These are phyloP conservation scores for Valencia hispanica DNA, from an alignment of 2,797 vertebrate genomes.

Conservation along the genomic window DNA sequence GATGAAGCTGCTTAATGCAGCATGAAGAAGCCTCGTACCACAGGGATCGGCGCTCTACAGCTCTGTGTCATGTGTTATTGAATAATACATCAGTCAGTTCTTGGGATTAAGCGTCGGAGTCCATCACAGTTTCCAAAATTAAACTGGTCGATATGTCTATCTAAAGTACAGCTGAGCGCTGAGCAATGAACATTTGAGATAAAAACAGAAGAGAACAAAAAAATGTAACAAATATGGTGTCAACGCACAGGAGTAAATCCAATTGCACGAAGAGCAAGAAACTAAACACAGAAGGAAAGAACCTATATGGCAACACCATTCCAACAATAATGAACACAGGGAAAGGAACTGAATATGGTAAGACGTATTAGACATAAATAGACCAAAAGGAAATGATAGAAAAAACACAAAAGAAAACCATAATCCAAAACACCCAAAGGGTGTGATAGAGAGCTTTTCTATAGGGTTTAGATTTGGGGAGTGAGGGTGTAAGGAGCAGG, in stretches of 20 bases:
- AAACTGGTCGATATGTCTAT: not conserved
- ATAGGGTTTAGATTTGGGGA: too few relatives aligned
- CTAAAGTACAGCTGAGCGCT: not conserved
- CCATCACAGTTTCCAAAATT: not conserved
- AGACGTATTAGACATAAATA: too few relatives aligned
- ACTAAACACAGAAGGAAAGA: not conserved
- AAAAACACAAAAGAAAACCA: too few relatives aligned
- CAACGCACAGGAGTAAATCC: too few relatives aligned
- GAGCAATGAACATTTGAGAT: not conserved
- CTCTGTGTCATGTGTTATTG: conserved; percentile 17
- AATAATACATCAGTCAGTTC: conserved; percentile 13
- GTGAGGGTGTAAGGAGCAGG: too few relatives aligned
- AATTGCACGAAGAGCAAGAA: not conserved
- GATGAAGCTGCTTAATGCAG: conserved; percentile 31
- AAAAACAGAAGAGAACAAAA: not conserved
- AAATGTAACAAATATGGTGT: too few relatives aligned
- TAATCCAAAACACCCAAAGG: too few relatives aligned
- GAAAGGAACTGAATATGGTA: not conserved
- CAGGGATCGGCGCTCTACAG: conserved; percentile 11
- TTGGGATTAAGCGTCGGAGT: not conserved
- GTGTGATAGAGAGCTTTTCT: too few relatives aligned
- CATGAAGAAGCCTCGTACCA: conserved; percentile 9
- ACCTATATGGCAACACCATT: too few relatives aligned
- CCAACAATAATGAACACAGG: not conserved
- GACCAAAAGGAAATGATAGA: too few relatives aligned